Evolutionary conservation across 2,888 invertebrate species (phyloP).

Genomic region (Scaptomyza caliginosa): DNA sequence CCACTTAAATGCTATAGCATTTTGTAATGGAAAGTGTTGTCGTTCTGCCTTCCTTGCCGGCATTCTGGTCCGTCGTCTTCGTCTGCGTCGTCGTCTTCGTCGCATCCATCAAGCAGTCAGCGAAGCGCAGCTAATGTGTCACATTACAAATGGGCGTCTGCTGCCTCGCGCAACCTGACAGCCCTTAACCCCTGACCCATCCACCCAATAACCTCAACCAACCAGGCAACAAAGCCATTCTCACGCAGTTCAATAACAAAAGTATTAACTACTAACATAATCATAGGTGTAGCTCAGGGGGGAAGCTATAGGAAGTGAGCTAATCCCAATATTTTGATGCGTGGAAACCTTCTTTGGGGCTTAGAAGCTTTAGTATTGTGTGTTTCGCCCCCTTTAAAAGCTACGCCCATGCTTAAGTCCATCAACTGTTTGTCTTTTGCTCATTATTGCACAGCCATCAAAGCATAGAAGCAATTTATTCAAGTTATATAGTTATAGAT

Average conservation of each 20-base stretch:
- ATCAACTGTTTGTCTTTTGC: background rate
- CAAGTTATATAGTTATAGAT: slow-evolving; percentile 29
- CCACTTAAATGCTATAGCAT: slow-evolving; percentile 75
- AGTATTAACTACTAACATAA: slow-evolving; percentile 50
- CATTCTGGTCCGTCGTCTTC: background rate
- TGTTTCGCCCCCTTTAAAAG: too few relatives aligned
- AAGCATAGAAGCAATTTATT: slow-evolving; percentile 67
- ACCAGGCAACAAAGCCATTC: slow-evolving; percentile 1
- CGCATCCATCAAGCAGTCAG: slow-evolving; percentile 64
- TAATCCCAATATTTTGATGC: too few relatives aligned
- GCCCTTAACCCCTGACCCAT: background rate
- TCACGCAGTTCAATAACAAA: slow-evolving; percentile 66
- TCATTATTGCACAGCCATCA: slow-evolving; percentile 17
- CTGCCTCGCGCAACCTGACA: slow-evolving; percentile 28
- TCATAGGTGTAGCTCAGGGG: background rate
- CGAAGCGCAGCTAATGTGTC: slow-evolving; percentile 74
- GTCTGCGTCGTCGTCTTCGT: slow-evolving; percentile 21
- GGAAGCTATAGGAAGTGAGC: background rate
- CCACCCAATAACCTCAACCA: background rate
- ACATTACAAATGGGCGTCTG: slow-evolving; percentile 70
- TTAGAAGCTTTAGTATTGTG: too few relatives aligned
- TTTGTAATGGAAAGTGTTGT: slow-evolving; percentile 78
- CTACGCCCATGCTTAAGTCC: slow-evolving; percentile 1
- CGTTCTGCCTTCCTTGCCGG: background rate
- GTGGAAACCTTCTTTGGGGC: background rate